phyloP scores from a whole-genome alignment of 2,888 invertebrate genomes.

The Hypolimnas misippus region DNA sequence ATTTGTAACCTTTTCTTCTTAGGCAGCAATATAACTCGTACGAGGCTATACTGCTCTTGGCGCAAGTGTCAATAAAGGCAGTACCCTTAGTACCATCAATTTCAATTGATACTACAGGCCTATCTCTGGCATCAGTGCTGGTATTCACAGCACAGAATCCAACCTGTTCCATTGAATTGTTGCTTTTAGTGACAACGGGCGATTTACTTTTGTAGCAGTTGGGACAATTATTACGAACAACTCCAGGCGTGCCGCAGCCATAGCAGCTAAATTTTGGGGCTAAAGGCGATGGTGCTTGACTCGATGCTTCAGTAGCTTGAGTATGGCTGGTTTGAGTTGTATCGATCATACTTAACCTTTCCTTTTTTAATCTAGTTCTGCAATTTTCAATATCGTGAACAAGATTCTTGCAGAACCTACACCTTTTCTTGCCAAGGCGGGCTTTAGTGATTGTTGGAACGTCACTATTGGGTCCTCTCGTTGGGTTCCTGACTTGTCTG shows the following conservation, averaged over 20 bases:
- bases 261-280: constrained; percentile 32
- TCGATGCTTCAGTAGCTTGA: background rate
- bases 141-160: constrained; percentile 33
- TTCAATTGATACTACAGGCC: constrained; percentile 32
- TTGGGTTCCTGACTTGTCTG: background rate
- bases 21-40: constrained; percentile 28
- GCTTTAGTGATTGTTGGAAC: background rate
- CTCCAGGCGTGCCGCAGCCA: constrained; percentile 38
- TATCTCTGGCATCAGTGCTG: constrained; percentile 15
- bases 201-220: constrained; percentile 7
- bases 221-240: constrained; percentile 28
- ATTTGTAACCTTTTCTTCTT: constrained; percentile 18
- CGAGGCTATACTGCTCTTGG: constrained; percentile 37
- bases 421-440: constrained; percentile 5
- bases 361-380: background rate
- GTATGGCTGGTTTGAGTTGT: background rate
- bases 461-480: background rate
- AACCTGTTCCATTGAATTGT: background rate
- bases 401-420: constrained; percentile 6
- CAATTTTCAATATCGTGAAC: constrained; percentile 5
- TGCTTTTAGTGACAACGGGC: background rate
- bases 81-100: constrained; percentile 19
- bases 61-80: constrained; percentile 36
- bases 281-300: constrained; percentile 29
- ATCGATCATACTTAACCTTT: background rate